Evolutionary conservation across 1,140 invertebrate genomes (phyloP), one percentile per base, ranked within the genome.

Genomic region (Bombus cullumanus): DNA sequence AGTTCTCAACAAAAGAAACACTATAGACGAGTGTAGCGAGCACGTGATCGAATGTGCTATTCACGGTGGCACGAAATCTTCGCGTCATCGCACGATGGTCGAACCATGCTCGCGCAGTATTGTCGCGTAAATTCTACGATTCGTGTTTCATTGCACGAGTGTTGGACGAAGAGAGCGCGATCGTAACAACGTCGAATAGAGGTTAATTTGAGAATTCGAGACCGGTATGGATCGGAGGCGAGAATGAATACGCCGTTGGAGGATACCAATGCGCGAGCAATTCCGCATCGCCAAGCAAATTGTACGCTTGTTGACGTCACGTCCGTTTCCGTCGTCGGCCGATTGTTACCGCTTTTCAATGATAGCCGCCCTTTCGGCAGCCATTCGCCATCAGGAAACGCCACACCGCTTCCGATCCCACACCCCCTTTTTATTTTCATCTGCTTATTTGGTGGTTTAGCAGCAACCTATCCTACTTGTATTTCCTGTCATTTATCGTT

Each of bases 331-430:
- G 88, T 86, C 81, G 80, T 25, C 66, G 75, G 82, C 69, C 91
- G 91, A 93, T 93, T 91, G 92, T 92, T 92, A 92, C 92, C 88
- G 89, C 90, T 92, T 91, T 88, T 85, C 88, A 71, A 88, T 81
- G 91, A 92, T 89, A 85, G 62, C 57, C 62, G 22, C 37, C 71
- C 31, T 66, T 66, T 34, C 53, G 31, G n/a, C 12, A 34, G 34
- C 34, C 18, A 34, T 34, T 9, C 13, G 25, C 71, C 34, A 68
- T 57, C 72, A 39, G 68, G 69, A 43, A 72, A 85, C 37, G 66
- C 13, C 25, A 25, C 37, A 25, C 68, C 68, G 34, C 13, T 34
- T 66, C 39, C 57, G 5, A 13, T 9, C 22, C 25, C 34, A 13
- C 18, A 3, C 2, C 18, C 34, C 9, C 10, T 47, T 57, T 85